phyloP scores from a whole-genome alignment of 2,113 vertebrate species.

The Ailurus styani region DNA sequence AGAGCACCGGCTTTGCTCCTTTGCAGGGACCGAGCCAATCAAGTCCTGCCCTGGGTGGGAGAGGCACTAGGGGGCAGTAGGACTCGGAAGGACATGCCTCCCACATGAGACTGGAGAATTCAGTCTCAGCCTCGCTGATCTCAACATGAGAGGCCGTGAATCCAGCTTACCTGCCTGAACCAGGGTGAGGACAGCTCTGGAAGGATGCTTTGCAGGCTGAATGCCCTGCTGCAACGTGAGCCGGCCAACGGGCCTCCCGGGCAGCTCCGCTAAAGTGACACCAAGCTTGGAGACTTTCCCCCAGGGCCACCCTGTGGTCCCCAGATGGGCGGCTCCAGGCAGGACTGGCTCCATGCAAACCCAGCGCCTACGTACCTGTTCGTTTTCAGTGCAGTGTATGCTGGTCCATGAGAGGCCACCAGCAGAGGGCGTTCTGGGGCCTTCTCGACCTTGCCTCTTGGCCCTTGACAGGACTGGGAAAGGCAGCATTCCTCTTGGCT shows the following conservation, averaged over 20 bases:
- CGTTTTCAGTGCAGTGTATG: neutral
- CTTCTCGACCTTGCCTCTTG: neutral
- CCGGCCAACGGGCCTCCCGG: neutral
- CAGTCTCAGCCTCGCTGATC: neutral
- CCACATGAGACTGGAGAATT: neutral
- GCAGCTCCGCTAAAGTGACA: too few species aligned
- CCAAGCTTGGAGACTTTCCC: neutral
- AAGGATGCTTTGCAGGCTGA: neutral
- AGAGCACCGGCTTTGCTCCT: neutral
- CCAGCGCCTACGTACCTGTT: neutral
- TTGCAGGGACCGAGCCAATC: neutral
- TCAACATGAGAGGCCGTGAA: neutral
- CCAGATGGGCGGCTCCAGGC: neutral
- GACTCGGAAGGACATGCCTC: neutral
- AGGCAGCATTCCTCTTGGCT: neutral
- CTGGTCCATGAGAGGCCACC: neutral
- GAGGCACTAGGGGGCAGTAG: neutral
- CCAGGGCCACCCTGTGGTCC: neutral
- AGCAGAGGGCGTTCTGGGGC: neutral
- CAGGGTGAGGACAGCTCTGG: neutral
- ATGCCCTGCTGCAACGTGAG: neutral
- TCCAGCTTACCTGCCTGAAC: neutral
- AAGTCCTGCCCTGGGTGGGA: neutral
- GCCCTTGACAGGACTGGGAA: neutral
- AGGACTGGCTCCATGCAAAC: neutral